These are phyloP conservation scores for Crotalus viridis DNA, from an alignment of 2,113 vertebrate genomes.

Conservation along the genomic window DNA sequence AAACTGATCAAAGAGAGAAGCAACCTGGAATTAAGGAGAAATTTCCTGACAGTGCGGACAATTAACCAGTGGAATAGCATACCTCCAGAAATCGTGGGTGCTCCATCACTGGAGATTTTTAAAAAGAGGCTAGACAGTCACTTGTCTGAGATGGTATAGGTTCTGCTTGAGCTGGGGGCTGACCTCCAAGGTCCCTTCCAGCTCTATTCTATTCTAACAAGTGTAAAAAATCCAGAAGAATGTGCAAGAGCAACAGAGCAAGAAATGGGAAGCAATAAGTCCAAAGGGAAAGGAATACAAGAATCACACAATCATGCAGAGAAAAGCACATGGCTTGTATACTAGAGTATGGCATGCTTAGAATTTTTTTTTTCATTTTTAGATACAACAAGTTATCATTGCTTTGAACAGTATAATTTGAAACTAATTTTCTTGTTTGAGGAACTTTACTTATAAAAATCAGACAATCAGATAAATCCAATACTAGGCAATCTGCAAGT, in stretches of 20 bases:
- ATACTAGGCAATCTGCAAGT: not conserved
- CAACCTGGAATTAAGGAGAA: too few relatives aligned
- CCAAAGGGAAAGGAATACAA: not conserved
- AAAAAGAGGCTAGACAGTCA: too few relatives aligned
- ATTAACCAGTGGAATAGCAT: too few relatives aligned
- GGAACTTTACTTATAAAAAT: not conserved
- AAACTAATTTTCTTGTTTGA: not conserved
- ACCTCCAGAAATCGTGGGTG: too few relatives aligned
- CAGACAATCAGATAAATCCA: not conserved
- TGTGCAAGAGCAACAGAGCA: not conserved
- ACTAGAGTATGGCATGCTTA: not conserved
- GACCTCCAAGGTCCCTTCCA: too few relatives aligned
- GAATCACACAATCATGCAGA: not conserved
- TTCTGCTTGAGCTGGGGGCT: too few relatives aligned
- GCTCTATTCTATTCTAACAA: too few relatives aligned
- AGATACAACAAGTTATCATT: constrained; percentile 28
- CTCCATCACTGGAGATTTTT: too few relatives aligned
- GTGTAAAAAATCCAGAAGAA: not conserved
- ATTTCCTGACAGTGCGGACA: too few relatives aligned
- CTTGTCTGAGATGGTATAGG: too few relatives aligned
- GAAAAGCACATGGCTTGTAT: not conserved
- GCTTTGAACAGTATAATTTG: not conserved
- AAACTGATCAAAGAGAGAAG: too few relatives aligned
- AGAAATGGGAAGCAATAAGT: not conserved
- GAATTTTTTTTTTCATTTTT: not conserved